phyloP scores from a whole-genome alignment of 2,113 vertebrate genomes.

The Oncorhynchus kisutch region DNA sequence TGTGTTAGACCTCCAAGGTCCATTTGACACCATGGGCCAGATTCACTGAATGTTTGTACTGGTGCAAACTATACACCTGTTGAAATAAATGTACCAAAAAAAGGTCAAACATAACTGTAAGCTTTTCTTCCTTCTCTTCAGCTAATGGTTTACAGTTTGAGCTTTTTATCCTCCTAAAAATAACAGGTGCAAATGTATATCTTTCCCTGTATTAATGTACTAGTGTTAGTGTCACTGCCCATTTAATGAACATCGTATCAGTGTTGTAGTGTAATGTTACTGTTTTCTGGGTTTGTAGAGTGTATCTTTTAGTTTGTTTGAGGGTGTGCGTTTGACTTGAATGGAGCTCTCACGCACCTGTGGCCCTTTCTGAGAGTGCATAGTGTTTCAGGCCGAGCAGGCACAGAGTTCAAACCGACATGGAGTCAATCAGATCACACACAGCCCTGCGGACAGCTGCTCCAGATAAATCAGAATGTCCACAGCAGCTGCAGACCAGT shows the following conservation, averaged over 20 bases:
- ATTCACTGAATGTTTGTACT: background rate
- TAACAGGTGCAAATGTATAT: too few species aligned
- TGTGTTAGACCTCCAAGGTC: background rate
- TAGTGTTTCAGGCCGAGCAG: background rate
- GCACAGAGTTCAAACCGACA: constrained; percentile 3
- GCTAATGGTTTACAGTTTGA: too few species aligned
- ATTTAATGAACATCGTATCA: too few species aligned
- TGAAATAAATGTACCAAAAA: background rate
- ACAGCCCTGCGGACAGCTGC: constrained; percentile 20
- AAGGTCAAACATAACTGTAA: background rate
- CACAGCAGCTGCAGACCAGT: constrained; percentile 26
- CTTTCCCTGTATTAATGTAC: too few species aligned
- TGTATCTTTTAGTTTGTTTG: too few species aligned
- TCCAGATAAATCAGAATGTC: constrained; percentile 29
- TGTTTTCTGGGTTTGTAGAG: too few species aligned
- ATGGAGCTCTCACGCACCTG: too few species aligned
- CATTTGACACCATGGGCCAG: background rate
- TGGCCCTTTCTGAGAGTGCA: background rate
- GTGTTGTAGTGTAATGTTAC: too few species aligned
- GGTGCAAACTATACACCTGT: background rate
- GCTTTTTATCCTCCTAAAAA: too few species aligned
- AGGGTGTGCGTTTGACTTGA: too few species aligned
- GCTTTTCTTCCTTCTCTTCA: too few species aligned
- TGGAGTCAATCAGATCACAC: constrained; percentile 19
- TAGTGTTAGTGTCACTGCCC: too few species aligned